phyloP scores from a whole-genome alignment of 2,113 vertebrate genomes.

The Prietella phreatophila region DNA sequence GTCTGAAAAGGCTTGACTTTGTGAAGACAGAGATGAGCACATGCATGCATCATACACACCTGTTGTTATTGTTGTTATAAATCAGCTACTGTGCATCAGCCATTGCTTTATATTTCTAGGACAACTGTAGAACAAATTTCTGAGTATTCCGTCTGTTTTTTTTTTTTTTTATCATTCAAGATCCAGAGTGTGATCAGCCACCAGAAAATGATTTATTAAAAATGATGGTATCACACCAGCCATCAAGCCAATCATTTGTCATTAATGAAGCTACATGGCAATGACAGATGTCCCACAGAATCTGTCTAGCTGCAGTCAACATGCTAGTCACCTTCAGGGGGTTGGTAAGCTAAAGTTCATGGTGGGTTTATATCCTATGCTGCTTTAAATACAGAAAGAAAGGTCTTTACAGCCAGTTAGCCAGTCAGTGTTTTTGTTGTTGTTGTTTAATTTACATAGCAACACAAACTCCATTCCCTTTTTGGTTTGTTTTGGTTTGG shows the following conservation, averaged over 20 bases:
- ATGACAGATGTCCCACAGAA: not conserved
- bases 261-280: not conserved
- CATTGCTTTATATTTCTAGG: not conserved
- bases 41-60: not conserved
- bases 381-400: not conserved
- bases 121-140: not conserved
- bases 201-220: not conserved
- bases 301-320: not conserved
- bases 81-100: not conserved
- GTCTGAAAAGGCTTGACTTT: not conserved
- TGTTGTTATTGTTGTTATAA: not conserved
- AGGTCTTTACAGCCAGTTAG: not conserved
- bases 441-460: not conserved
- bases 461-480: not conserved
- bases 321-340: not conserved
- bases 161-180: not conserved
- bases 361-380: too few species aligned
- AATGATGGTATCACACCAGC: not conserved
- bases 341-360: not conserved
- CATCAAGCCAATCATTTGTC: not conserved
- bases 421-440: too few species aligned
- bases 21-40: not conserved
- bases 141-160: not conserved
- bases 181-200: not conserved
- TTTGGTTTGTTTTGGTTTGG: not conserved